A percentile compares a stretch with the other conserved stretches of the same genome.
These are phyloP conservation scores for Orientallactaga sibirica DNA, from an alignment of 2,797 vertebrate genomes.

Conservation along the genomic window DNA sequence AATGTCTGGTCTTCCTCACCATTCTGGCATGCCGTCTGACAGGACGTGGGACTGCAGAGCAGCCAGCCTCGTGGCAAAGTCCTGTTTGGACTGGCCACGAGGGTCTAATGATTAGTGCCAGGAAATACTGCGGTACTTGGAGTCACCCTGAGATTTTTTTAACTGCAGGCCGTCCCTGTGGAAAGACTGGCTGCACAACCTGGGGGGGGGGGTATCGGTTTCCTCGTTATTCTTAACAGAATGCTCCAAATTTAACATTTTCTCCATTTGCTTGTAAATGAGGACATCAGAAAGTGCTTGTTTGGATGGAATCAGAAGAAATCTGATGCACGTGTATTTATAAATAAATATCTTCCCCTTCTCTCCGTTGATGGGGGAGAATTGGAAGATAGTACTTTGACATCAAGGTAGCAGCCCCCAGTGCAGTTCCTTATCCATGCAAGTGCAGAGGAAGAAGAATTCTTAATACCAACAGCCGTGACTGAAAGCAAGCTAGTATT, in stretches of 20 bases:
- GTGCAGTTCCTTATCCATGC: background rate
- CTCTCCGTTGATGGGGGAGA: background rate
- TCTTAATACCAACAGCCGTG: background rate
- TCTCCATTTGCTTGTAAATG: background rate
- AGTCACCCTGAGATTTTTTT: background rate
- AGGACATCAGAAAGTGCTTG: slow-evolving; percentile 12
- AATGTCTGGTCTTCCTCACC: slow-evolving; percentile 24
- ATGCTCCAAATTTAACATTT: background rate
- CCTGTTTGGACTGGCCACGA: background rate
- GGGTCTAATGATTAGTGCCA: background rate
- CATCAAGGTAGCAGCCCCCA: background rate
- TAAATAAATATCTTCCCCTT: background rate
- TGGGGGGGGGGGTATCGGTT: too few species aligned
- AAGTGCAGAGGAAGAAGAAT: background rate
- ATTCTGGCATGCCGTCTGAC: background rate
- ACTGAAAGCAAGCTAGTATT: background rate
- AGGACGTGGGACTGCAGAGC: background rate
- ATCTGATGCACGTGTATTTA: background rate
- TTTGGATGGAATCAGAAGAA: slow-evolving; percentile 46
- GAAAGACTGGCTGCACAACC: background rate
- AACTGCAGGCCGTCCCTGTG: background rate
- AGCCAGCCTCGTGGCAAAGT: background rate
- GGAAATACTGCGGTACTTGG: background rate
- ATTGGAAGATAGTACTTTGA: background rate
- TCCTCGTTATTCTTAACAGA: background rate